Evolutionary conservation across 2,888 invertebrate genomes (phyloP), one percentile per base, ranked within the genome.

Genomic region (Timema podura): DNA sequence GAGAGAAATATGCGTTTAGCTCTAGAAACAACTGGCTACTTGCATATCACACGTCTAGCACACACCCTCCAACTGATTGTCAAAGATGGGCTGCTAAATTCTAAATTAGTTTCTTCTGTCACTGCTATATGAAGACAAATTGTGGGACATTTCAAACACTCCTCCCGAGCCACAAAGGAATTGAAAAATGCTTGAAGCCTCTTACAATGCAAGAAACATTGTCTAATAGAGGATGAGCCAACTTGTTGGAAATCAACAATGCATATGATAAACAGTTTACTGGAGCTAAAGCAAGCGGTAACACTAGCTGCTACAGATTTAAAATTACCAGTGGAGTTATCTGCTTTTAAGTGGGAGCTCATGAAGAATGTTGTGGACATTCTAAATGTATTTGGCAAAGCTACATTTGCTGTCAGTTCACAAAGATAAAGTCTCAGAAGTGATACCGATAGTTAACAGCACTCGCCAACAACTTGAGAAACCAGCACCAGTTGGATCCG

Each of bases 81-180:
- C 11, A 61, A 61, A 45, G 61, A 61, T 61, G 44, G 6, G 7
- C 61, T 61, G 9, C 45, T 61, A 11, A 61, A 6, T 44, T 8
- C 30, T 6, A 61, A 61, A 45, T 13, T 44, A 15, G 61, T 61
- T 13, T 44, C 30, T 61, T 44, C 30, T 13, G 9, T 61, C 11
- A 61, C 45, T 9, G n/a, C 30, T 10, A 61, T 9, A 44, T 61
- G 61, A 10, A 30, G 61, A 44, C 30, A 44, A 30, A 16, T 61
- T 61, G 61, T 61, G 11, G 30, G 61, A 61, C 61, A 61, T 61
- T 61, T 61, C 44, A 61, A 44, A 44, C 44, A 61, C 6, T 0
- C 61, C 13, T 30, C 44, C 30, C 30, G 8, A 13, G 61, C 44
- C 11, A 13, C 6, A 9, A 57, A 57, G 30, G 15, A 5, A 7